Evolutionary conservation across 2,888 invertebrate species (phyloP), one percentile per base, ranked within the genome.

Genomic region (Glyphotaelius pellucidus): DNA sequence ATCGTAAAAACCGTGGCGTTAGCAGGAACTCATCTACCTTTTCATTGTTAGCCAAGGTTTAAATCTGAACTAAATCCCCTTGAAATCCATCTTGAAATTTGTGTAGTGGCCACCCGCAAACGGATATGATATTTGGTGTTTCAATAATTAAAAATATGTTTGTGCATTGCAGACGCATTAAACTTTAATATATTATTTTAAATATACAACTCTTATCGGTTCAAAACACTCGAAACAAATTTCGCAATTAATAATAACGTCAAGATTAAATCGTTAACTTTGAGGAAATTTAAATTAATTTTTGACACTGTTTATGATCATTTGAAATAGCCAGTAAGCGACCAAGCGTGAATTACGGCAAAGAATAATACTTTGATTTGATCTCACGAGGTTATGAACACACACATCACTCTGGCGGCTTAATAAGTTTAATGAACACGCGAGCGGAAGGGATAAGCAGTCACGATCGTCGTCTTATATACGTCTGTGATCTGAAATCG

Each of bases 321-420:
- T 35, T 83, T 38, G 25, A 25, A 67, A 67, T 67, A 25, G 9
- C n/a, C 67, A 25, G 67, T 67, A 67, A 67, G 25, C 67, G 67
- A 67, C 25, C 67, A 25, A 67, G 67, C 67, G 67, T 67, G 25
- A 67, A 67, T n/a, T 67, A 67, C 25, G 7, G 25, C 67, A 67
- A n/a, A 67, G 25, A 5, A 67, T 67, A 19, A 67, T 67, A 67
- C 15, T 19, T 67, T 35, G 83, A 83, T 83, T 83, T 32, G 83
- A 83, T 83, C 83, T 83, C 83, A 83, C 35, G 83, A 35, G 67
- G 67, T 67, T 67, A n/a, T 67, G 67, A 67, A 67, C 7, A 67
- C 67, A 67, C 67, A 67, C 67, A 67, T 67, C 25, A 67, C 67
- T 67, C 25, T n/a, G 7, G 67, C 9, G 67, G 67, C 67, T 67